Conservation (phyloP, 1,140 invertebrate genomes). For the Diorhabda carinulata region DNA sequence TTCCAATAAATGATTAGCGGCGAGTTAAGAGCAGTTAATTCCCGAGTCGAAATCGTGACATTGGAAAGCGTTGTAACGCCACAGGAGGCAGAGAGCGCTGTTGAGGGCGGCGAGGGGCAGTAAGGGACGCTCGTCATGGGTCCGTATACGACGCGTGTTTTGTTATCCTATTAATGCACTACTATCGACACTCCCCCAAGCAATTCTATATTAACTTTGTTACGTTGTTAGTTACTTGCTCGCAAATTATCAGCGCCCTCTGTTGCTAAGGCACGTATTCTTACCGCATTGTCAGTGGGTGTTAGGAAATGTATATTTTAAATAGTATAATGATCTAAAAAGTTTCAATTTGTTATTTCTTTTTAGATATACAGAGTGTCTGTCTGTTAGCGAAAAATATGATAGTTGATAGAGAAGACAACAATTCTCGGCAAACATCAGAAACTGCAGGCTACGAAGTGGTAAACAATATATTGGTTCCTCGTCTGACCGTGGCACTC, state of each 20-base stretch:
- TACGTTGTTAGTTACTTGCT: slow-evolving; percentile 31
- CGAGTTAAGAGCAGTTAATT: slow-evolving; percentile 15
- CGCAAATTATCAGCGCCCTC: slow-evolving; percentile 24
- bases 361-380: too few species aligned
- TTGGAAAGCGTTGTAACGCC: slow-evolving; percentile 6
- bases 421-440: too few species aligned
- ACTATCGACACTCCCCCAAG: slow-evolving; percentile 2
- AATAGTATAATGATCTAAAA: too few species aligned
- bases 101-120: neutral
- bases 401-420: too few species aligned
- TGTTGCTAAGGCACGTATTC: slow-evolving; percentile 21
- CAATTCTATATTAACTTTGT: slow-evolving; percentile 27
- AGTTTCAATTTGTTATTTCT: too few species aligned
- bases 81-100: neutral
- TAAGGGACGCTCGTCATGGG: slow-evolving; percentile 10
- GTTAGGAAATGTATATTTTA: neutral
- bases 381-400: too few species aligned
- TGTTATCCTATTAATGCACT: slow-evolving; percentile 10
- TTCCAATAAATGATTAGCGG: neutral
- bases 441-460: too few species aligned
- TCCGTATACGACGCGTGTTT: slow-evolving; percentile 14
- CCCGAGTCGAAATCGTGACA: slow-evolving; percentile 13
- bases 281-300: slow-evolving; percentile 3
- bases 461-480: too few species aligned
- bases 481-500: too few species aligned